Conservation (phyloP, 2,797 vertebrate genomes). For the Sus cebifrons region DNA sequence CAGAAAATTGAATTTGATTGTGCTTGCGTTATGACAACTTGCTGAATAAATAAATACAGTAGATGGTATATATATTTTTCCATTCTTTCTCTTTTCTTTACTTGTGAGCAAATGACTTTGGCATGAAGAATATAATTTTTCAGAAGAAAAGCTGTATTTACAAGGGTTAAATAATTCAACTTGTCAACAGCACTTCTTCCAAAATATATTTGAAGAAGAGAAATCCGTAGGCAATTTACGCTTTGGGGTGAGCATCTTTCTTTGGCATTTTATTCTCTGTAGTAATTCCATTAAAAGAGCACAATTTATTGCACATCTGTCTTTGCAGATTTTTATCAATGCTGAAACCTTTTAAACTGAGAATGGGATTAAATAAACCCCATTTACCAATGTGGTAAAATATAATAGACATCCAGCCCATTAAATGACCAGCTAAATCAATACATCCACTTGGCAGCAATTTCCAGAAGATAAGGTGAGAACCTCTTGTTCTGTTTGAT, state of each 20-base stretch:
- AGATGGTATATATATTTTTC: not conserved
- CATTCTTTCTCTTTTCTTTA: not conserved
- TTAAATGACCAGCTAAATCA: slow-evolving; percentile 90
- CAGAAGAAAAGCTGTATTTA: slow-evolving; percentile 61
- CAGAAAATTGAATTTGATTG: slow-evolving; percentile 44
- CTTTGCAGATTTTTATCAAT: slow-evolving; percentile 90
- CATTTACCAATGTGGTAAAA: slow-evolving; percentile 89
- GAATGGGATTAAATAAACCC: slow-evolving; percentile 90
- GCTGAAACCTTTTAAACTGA: slow-evolving; percentile 88
- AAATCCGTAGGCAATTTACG: slow-evolving; percentile 74
- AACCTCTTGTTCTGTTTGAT: slow-evolving; percentile 88
- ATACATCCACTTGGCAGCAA: slow-evolving; percentile 83
- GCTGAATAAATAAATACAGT: not conserved
- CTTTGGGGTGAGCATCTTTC: slow-evolving; percentile 72
- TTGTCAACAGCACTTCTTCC: slow-evolving; percentile 47
- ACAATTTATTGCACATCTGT: slow-evolving; percentile 88
- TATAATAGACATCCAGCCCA: slow-evolving; percentile 88
- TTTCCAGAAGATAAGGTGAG: slow-evolving; percentile 90
- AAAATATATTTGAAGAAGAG: slow-evolving; percentile 70
- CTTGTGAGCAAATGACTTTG: slow-evolving; percentile 57
- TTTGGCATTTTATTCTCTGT: slow-evolving; percentile 80
- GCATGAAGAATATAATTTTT: slow-evolving; percentile 54
- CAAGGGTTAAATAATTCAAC: slow-evolving; percentile 72
- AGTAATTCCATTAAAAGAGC: slow-evolving; percentile 88
- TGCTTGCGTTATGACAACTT: not conserved